Conservation (phyloP, 1,140 invertebrate genomes). For the Paracyclopina nana region DNA sequence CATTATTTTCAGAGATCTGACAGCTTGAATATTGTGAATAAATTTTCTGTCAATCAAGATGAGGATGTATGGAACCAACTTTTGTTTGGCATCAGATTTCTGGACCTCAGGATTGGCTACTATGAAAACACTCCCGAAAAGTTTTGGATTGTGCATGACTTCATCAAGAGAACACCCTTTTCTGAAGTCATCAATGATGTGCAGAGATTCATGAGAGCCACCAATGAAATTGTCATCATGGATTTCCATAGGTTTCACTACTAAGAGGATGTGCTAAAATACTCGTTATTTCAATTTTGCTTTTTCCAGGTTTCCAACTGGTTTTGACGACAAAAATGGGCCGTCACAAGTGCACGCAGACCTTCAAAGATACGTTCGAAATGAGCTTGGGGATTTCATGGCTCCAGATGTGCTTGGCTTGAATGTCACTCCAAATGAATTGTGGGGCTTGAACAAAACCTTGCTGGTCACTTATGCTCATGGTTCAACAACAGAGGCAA, state of each 20-base stretch:
- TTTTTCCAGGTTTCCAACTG: slow-evolving; percentile 9
- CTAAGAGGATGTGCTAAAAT: too few species aligned
- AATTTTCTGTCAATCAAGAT: slow-evolving; percentile 22
- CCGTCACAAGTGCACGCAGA: slow-evolving; percentile 25
- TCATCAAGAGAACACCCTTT: slow-evolving; percentile 22
- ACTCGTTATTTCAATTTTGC: slow-evolving; percentile 22
- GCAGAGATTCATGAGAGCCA: slow-evolving; percentile 22
- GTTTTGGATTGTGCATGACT: slow-evolving; percentile 25
- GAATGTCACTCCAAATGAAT: slow-evolving; percentile 34
- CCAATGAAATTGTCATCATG: slow-evolving; percentile 24
- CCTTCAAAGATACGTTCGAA: slow-evolving; percentile 36
- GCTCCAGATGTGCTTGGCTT: slow-evolving; percentile 24
- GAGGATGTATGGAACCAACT: slow-evolving; percentile 25
- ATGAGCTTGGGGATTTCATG: slow-evolving; percentile 37
- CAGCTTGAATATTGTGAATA: slow-evolving; percentile 18
- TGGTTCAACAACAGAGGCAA: slow-evolving; percentile 10
- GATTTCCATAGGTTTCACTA: slow-evolving; percentile 25
- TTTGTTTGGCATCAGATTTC: slow-evolving; percentile 24
- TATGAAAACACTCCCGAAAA: slow-evolving; percentile 20
- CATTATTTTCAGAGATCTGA: neutral
- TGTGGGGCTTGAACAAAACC: slow-evolving; percentile 28
- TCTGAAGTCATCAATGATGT: slow-evolving; percentile 22
- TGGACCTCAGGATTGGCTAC: slow-evolving; percentile 24
- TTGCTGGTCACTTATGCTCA: slow-evolving; percentile 19
- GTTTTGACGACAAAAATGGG: neutral